Evolutionary conservation across 2,888 invertebrate species (phyloP), one percentile per base, ranked within the genome.

Genomic region (Shargacucullia verbasci): DNA sequence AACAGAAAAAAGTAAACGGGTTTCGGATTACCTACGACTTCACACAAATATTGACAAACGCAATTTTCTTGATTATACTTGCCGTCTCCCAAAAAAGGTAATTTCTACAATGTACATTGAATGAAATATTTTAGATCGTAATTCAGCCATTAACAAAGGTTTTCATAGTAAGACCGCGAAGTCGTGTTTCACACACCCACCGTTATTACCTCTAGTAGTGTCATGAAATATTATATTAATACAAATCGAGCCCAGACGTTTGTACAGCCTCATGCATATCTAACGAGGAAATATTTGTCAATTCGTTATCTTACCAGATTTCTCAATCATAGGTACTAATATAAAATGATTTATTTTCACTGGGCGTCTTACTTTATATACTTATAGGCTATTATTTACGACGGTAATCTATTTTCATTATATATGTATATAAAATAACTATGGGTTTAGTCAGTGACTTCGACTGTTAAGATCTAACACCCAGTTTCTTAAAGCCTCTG

Each of bases 281-380:
- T 70, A 74, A 74, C 66, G 60, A 76, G 74, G 48, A 70, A 56
- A 73, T 76, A 74, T 76, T 74, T 75, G 78, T 76, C 76, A 64
- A 45, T 59, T 48, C 48, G 50, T 61, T 75, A 71, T 70, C 72
- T 70, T 12, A 46, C 46, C 7, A 60, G 67, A 74, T 74, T 74
- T 70, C 77, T 77, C 62, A 77, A 77, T 77, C 71, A 43, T 55
- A 72, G 34, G 10, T 20, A 20, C 20, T 20, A 20, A 20, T 29
- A 9, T 27, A 49, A 63, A 64, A 52, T 74, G 58, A 74, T 67
- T 70, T 74, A 77, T 74, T 65, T 70, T 58, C 63, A 56, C 60
- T 50, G 14, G 59, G 48, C 27, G 54, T 39, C 44, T 59, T 31
- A 37, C 47, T 59, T 48, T 53, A 37, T 46, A 38, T 38, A 29